Evolutionary conservation across 2,113 vertebrate genomes (phyloP), one percentile per base, ranked within the genome.

Genomic region (Paramisgurnus dabryanus): DNA sequence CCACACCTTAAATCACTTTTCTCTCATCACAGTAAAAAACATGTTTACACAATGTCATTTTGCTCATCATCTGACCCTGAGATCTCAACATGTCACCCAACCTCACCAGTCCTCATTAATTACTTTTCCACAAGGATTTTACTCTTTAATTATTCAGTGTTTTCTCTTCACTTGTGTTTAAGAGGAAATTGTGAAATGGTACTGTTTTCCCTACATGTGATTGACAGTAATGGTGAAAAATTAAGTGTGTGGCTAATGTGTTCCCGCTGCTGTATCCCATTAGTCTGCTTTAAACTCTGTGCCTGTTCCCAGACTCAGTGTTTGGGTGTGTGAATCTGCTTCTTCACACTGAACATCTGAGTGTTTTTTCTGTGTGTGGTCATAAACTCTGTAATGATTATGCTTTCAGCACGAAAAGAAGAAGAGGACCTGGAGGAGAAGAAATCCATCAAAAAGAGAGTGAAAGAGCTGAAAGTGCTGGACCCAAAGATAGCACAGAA

Each of bases 401-500:
- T 45, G 80, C 7, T 86, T 83, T 22, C 88, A 99, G 98, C 90
- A 55, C 96, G 90, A 91, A 95, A 90, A 89, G 93, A 95, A 79
- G 95, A 95, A 9, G 94, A 96, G 1, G 93, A 95, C 82, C 86
- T 92, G 81, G 96, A 97, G 82, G 95, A 96, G 80, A 96, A 94
- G 84, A 96, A 93, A 92, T 89, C 87, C 39, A 91, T 96, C 87
- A 99, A 97, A 90, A 99, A 96, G 87, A 92, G 93, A 91, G 96
- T 98, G 86, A 99, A 97, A 88, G 95, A 95, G 89, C 94, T 99
- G 71, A 99, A 98, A 90, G 95, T 99, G 87, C 91, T 99, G 45
- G 96, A 99, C 87, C 91, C 96, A 15, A 99, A 98, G 93, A 95
- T 96, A 86, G 96, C 98, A 7, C 97, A 99, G 90, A 99, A 99